Conservation (phyloP, 2,113 vertebrate species). For the Speoplatyrhinus poulsoni region DNA sequence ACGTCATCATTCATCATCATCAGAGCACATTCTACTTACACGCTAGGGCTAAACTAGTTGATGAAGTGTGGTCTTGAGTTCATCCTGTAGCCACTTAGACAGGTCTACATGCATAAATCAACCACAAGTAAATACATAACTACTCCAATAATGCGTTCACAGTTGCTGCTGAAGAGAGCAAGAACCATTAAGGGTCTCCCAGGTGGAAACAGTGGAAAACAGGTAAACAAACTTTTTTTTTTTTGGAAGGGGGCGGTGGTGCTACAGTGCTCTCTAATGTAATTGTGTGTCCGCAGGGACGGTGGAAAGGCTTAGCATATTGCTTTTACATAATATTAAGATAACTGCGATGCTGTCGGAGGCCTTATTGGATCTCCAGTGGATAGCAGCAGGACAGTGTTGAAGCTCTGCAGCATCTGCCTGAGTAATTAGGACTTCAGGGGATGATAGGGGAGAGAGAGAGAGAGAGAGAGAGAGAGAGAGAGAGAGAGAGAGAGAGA, state of each 20-base stretch:
- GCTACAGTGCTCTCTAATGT: constrained; percentile 30
- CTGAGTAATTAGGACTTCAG: constrained; percentile 72
- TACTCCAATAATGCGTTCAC: constrained; percentile 32
- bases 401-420: constrained; percentile 60
- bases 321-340: constrained; percentile 63
- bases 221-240: constrained; percentile 52
- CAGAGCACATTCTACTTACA: neutral
- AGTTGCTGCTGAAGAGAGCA: constrained; percentile 27
- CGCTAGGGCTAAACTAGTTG: neutral
- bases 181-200: constrained; percentile 42
- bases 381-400: constrained; percentile 61
- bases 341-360: constrained; percentile 57
- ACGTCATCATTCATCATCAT: neutral
- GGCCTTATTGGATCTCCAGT: constrained; percentile 65
- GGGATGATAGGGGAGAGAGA: constrained; percentile 52
- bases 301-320: constrained; percentile 48
- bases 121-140: constrained; percentile 48
- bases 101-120: constrained; percentile 44
- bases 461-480: constrained; percentile 28
- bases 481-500: constrained; percentile 2
- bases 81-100: constrained; percentile 44
- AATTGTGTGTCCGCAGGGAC: constrained; percentile 51
- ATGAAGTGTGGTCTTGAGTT: constrained; percentile 19
- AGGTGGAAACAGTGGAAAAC: constrained; percentile 14
- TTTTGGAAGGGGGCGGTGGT: neutral